Percentiles rank a stretch among this genome's conserved stretches.
phyloP scores from a whole-genome alignment of 2,797 vertebrate species.

The Lutjanus argentimaculatus region DNA sequence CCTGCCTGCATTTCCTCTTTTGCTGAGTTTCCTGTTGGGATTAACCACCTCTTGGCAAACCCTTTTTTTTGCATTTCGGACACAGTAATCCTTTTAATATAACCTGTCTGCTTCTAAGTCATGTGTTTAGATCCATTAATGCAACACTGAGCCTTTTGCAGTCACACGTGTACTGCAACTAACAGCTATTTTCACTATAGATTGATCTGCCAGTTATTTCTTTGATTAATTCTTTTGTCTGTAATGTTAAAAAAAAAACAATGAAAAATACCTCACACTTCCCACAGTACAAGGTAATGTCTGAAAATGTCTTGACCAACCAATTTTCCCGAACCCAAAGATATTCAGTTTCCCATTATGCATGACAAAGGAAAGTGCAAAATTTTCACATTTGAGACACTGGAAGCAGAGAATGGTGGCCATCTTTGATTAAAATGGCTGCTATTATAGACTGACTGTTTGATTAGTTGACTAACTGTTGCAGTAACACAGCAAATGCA shows the following conservation, averaged over 20 bases:
- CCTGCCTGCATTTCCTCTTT: fast-evolving
- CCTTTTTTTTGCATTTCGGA: background rate
- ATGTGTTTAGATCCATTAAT: background rate
- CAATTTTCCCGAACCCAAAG: background rate
- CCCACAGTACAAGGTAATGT: background rate
- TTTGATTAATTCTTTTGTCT: background rate
- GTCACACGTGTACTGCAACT: background rate
- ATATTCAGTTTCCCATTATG: background rate
- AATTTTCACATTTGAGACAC: background rate
- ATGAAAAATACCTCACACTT: background rate
- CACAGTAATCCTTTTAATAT: background rate
- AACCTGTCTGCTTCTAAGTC: background rate
- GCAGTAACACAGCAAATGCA: no score
- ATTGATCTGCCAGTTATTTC: background rate
- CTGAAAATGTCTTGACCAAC: background rate
- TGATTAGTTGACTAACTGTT: background rate
- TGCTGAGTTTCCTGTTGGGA: background rate
- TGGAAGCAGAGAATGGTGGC: background rate
- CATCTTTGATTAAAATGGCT: background rate
- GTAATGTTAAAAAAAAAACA: background rate
- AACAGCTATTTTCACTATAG: background rate
- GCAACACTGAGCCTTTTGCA: background rate
- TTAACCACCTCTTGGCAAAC: background rate
- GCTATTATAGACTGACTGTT: background rate
- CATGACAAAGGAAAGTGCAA: background rate